Evolutionary conservation across 2,113 vertebrate genomes (phyloP).

Genomic region (Callorhinus ursinus): DNA sequence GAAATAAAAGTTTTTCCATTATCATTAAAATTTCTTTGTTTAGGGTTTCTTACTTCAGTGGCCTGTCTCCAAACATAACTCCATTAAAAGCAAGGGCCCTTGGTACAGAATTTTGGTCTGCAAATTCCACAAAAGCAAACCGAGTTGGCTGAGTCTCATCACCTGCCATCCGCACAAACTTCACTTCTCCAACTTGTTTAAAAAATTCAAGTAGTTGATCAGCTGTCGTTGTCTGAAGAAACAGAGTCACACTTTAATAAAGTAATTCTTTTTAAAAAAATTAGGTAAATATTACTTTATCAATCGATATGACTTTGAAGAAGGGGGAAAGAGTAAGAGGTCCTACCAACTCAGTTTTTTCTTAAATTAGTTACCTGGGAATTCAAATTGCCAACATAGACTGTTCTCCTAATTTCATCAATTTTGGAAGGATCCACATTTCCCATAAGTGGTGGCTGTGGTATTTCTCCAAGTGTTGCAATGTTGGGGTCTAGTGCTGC

Average conservation of each 20-base stretch:
- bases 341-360: conserved; percentile 19
- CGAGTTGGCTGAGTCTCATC: conserved; percentile 97
- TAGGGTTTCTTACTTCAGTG: conserved; percentile 93
- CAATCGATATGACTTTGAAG: background rate
- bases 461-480: conserved; percentile 84
- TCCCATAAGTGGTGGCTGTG: conserved; percentile 95
- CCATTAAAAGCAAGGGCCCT: conserved; percentile 97
- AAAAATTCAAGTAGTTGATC: conserved; percentile 97
- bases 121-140: conserved; percentile 97
- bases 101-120: conserved; percentile 95
- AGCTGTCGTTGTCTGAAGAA: conserved; percentile 93
- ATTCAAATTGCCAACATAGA: conserved; percentile 98
- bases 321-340: background rate
- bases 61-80: conserved; percentile 98
- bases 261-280: background rate
- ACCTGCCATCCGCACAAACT: conserved; percentile 98
- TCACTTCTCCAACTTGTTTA: conserved; percentile 97
- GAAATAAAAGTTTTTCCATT: conserved; percentile 60
- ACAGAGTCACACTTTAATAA: conserved; percentile 59
- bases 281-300: conserved; percentile 22
- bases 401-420: conserved; percentile 96
- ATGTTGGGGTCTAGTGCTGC: conserved; percentile 89
- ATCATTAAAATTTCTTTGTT: conserved; percentile 76
- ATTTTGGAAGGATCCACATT: conserved; percentile 98
- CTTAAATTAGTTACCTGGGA: conserved; percentile 90